A percentile compares a stretch with the other conserved stretches of the same genome.
phyloP scores from a whole-genome alignment of 2,113 vertebrate genomes.

The Pristiophorus japonicus region DNA sequence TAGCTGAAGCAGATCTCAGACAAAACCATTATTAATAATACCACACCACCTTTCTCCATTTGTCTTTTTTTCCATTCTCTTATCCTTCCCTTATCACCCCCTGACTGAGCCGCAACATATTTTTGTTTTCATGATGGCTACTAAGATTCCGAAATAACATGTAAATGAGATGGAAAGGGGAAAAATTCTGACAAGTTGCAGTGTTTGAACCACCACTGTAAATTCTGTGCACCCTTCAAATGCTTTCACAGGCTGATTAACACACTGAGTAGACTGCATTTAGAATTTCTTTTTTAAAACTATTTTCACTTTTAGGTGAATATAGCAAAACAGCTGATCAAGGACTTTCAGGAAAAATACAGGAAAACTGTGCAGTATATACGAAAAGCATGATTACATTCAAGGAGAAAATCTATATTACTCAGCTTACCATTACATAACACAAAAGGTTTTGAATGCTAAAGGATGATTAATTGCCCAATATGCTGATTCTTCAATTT shows the following conservation, averaged over 20 bases:
- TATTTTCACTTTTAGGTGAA: background rate
- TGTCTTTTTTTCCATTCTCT: no score
- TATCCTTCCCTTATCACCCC: no score
- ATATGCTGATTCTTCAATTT: constrained; percentile 1
- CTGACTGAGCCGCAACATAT: no score
- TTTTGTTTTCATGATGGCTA: no score
- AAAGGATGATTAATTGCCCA: background rate
- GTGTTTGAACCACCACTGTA: background rate
- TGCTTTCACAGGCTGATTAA: background rate
- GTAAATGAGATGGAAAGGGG: background rate
- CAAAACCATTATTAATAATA: background rate
- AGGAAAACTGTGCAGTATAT: background rate
- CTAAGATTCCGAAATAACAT: no score
- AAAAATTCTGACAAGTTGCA: background rate
- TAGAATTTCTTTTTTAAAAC: background rate
- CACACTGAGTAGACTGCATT: background rate
- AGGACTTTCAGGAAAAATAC: background rate
- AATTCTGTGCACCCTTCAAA: background rate
- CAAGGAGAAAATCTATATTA: background rate
- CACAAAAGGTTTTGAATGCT: background rate
- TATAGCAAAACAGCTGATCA: background rate
- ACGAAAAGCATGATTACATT: background rate
- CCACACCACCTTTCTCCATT: no score
- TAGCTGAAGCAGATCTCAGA: background rate
- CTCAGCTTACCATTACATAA: background rate